Evolutionary conservation across 37 sponge, comb jelly and placozoan species (phyloP), one percentile per base, ranked within the genome.

Genomic region (Ianthella basta): DNA sequence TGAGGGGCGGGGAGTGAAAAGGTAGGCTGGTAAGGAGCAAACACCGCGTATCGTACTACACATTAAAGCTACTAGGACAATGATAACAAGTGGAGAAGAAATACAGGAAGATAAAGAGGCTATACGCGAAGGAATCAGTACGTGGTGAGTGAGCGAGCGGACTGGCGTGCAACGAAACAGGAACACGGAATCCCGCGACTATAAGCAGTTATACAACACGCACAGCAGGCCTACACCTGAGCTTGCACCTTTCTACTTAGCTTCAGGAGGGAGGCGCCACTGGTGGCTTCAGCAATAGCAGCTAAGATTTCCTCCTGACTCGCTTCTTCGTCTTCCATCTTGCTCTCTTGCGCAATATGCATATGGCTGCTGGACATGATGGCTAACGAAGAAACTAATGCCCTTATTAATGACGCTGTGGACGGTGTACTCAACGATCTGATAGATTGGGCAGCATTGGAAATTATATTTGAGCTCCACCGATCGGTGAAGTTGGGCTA

Each of bases 401-500:
- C 6, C 50, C 6, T 44, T 10, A 3, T 8, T 44, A 44, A 44
- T 44, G 50, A 44, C 3, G 50, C 50, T 44, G 8, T 44, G 50
- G 50, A 44, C 80, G 74, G 85, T 0, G 59, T 93, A 14, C 44
- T 90, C 54, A 65, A 90, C 41, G 87, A 90, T 69, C 57, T 93
- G 72, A 85, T 93, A 38, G 94, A 93, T 25, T 88, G 88, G 59
- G 88, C 85, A 50, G 60, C 94, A 44, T 53, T 90, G 55, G 90
- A 85, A 4, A 90, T 93, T 21, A 82, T 80, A 35, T 90, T 93
- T 74, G 91, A 93, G 80, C 80, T 93, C 72, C 94, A 93, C 86
- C 84, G 94, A 82, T 90, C 94, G 44, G 86, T 93, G 53, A 93
- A 93, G 67, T 83, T 93, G 44, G 88, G 88, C 69, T 93, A 93